These are phyloP conservation scores for Leucosticte australis DNA, from an alignment of 2,113 vertebrate genomes.

Conservation along the genomic window DNA sequence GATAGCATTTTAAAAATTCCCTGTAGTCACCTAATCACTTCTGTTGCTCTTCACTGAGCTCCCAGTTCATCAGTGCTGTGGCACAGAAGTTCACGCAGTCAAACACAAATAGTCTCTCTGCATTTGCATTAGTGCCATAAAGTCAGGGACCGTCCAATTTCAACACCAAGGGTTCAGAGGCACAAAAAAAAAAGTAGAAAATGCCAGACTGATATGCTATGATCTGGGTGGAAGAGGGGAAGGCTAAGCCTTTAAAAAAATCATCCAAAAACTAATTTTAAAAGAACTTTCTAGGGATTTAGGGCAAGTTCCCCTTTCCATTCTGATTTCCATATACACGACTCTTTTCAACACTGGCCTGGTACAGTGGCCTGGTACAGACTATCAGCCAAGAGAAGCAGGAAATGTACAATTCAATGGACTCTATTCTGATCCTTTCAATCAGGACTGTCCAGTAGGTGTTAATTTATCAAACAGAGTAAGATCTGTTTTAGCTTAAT, in stretches of 20 bases:
- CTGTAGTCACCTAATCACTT: background rate
- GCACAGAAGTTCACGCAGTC: background rate
- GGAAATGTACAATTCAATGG: rapidly evolving
- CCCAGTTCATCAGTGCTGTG: background rate
- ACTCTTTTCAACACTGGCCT: background rate
- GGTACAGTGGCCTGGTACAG: background rate
- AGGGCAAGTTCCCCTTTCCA: background rate
- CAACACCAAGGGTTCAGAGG: background rate
- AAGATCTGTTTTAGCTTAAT: background rate
- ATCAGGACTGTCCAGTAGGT: background rate
- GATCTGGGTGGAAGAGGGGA: rapidly evolving
- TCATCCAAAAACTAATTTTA: background rate
- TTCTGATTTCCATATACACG: background rate
- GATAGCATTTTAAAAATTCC: background rate
- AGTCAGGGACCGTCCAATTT: background rate
- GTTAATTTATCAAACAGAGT: background rate
- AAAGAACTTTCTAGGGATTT: background rate
- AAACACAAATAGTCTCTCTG: background rate
- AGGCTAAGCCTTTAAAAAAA: background rate
- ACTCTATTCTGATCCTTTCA: background rate
- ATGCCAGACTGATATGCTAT: background rate
- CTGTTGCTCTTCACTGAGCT: background rate
- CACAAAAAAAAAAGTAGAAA: background rate
- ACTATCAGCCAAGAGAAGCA: background rate
- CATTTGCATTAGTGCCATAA: background rate